Evolutionary conservation across 1,140 invertebrate species (phyloP).

Genomic region (Wasmannia auropunctata): DNA sequence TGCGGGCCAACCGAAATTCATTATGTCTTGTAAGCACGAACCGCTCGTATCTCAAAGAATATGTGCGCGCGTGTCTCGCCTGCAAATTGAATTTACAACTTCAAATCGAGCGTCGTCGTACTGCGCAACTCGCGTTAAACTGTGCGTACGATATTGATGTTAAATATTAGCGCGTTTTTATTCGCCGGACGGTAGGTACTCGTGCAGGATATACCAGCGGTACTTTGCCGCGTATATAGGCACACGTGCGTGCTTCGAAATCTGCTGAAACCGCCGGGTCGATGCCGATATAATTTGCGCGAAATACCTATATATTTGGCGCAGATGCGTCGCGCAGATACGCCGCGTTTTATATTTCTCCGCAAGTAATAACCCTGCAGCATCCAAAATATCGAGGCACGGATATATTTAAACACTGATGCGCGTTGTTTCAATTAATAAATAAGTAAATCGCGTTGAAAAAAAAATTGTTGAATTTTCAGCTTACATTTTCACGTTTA

Average conservation of each 20-base stretch:
- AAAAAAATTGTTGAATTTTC: too few species aligned
- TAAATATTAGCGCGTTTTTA: slow-evolving; percentile 48
- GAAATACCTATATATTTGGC: slow-evolving; percentile 16
- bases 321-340: slow-evolving; percentile 27
- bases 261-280: slow-evolving; percentile 39
- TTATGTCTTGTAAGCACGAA: slow-evolving; percentile 54
- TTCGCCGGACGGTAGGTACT: background rate
- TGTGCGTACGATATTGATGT: slow-evolving; percentile 23
- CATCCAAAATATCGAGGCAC: background rate
- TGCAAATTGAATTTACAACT: slow-evolving; percentile 46
- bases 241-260: slow-evolving; percentile 43
- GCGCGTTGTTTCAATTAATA: background rate
- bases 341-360: slow-evolving; percentile 37
- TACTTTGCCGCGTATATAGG: background rate
- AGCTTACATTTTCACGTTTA: slow-evolving; percentile 13
- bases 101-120: slow-evolving; percentile 31
- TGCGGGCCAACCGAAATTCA: slow-evolving; percentile 40
- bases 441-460: background rate
- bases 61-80: slow-evolving; percentile 54
- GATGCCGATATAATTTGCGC: slow-evolving; percentile 41
- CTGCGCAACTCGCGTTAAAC: slow-evolving; percentile 28
- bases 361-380: background rate
- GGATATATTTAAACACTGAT: background rate
- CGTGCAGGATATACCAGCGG: background rate
- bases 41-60: slow-evolving; percentile 65